Evolutionary conservation across 1,140 invertebrate genomes (phyloP).

Genomic region (Arctopsyche grandis): DNA sequence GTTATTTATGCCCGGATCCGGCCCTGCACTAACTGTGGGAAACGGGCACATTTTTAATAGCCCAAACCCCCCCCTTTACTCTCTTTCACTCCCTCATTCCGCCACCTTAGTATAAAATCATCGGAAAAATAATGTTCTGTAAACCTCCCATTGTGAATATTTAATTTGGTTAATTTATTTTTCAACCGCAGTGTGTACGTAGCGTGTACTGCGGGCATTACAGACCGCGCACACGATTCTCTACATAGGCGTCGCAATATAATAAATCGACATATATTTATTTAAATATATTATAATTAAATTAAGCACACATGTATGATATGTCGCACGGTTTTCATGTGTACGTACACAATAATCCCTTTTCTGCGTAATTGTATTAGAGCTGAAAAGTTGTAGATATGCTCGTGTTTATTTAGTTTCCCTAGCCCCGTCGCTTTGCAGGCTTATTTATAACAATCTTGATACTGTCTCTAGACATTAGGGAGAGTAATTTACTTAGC

Average conservation of each 20-base stretch:
- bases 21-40: slow-evolving; percentile 36
- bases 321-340: too few relatives aligned
- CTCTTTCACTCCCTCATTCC: not conserved
- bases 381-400: not conserved
- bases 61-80: not conserved
- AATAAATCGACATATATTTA: too few relatives aligned
- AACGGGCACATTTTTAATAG: slow-evolving; percentile 38
- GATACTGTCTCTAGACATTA: slow-evolving; percentile 42
- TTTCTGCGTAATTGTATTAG: not conserved
- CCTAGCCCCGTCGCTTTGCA: not conserved
- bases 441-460: slow-evolving; percentile 39
- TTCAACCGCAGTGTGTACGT: too few relatives aligned
- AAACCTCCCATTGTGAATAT: too few relatives aligned
- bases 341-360: not conserved
- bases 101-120: too few relatives aligned
- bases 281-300: too few relatives aligned
- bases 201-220: too few relatives aligned
- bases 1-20: slow-evolving; percentile 48
- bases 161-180: too few relatives aligned
- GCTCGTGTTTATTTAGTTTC: slow-evolving; percentile 16
- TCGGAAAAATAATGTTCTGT: too few relatives aligned
- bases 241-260: too few relatives aligned
- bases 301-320: too few relatives aligned
- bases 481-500: slow-evolving; percentile 39
- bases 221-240: too few relatives aligned